Conservation (phyloP, 2,888 invertebrate genomes). For the Papilio elwesi region DNA sequence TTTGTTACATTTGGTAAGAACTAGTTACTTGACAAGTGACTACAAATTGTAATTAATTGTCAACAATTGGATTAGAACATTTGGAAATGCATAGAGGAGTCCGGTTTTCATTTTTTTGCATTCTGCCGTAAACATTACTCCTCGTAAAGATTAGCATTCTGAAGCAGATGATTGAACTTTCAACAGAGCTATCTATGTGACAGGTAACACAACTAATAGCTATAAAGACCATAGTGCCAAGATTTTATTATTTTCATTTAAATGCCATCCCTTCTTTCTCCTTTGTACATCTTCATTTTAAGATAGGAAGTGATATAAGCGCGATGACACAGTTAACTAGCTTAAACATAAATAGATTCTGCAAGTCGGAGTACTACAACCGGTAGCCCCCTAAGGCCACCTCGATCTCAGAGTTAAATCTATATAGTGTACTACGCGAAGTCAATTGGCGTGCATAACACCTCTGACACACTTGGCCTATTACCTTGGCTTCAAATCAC, state of each 20-base stretch:
- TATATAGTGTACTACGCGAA: not conserved
- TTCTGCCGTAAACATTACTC: too few relatives aligned
- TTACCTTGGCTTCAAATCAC: conserved; percentile 15
- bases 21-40: too few relatives aligned
- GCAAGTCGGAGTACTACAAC: not conserved
- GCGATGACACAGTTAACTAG: not conserved
- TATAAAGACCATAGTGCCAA: not conserved
- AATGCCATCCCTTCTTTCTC: not conserved
- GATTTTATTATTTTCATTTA: too few relatives aligned
- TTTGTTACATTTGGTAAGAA: too few relatives aligned
- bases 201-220: not conserved
- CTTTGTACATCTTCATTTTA: not conserved
- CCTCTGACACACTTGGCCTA: conserved; percentile 6
- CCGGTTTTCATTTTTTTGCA: too few relatives aligned
- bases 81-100: too few relatives aligned
- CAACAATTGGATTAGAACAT: too few relatives aligned
- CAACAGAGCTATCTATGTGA: too few relatives aligned
- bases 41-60: too few relatives aligned
- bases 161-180: too few relatives aligned
- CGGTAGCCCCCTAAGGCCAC: conserved; percentile 2
- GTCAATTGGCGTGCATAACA: conserved; percentile 17
- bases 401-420: not conserved
- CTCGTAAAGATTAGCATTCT: too few relatives aligned
- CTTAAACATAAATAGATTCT: not conserved
- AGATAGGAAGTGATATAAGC: not conserved